Evolutionary conservation across 2,888 invertebrate species (phyloP).

Genomic region (Cremastobaeus sp.): DNA sequence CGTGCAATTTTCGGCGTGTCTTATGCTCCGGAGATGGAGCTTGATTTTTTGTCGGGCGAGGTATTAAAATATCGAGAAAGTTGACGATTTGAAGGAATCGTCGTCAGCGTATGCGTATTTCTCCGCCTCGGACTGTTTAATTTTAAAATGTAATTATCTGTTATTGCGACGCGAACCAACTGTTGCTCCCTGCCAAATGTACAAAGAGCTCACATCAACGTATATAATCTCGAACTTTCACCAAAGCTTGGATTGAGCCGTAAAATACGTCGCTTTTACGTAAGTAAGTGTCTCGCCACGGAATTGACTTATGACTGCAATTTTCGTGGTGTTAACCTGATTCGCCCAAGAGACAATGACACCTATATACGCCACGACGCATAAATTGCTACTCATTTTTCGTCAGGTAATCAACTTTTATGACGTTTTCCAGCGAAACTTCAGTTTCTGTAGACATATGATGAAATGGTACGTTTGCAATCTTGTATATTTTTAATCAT

Average conservation of each 20-base stretch:
- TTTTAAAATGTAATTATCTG: conserved; percentile 56
- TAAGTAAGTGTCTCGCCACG: conserved; percentile 38
- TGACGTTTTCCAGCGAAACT: too few species aligned
- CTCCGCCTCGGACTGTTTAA: conserved; percentile 36
- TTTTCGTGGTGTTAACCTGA: conserved; percentile 45
- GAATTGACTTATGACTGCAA: conserved; percentile 50
- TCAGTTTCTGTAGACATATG: too few species aligned
- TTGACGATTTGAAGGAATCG: conserved; percentile 22
- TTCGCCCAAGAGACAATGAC: conserved; percentile 28
- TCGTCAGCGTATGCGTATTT: conserved; percentile 33
- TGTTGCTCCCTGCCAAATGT: conserved; percentile 46
- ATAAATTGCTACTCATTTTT: conserved; percentile 1
- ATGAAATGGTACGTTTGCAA: too few species aligned
- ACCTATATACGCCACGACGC: conserved; percentile 34
- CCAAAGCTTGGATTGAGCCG: conserved; percentile 57
- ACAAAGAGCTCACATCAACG: conserved; percentile 53
- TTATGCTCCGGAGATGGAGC: conserved; percentile 9
- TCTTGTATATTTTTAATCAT: too few species aligned
- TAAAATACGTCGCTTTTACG: conserved; percentile 54
- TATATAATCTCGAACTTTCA: conserved; percentile 61
- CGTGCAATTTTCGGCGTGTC: conserved; percentile 4
- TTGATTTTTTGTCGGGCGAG: neutral
- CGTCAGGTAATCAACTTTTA: neutral
- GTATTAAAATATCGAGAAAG: conserved; percentile 50
- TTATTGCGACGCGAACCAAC: conserved; percentile 50